Evolutionary conservation across 2,113 vertebrate genomes (phyloP).

Genomic region (Tetraodon nigroviridis): DNA sequence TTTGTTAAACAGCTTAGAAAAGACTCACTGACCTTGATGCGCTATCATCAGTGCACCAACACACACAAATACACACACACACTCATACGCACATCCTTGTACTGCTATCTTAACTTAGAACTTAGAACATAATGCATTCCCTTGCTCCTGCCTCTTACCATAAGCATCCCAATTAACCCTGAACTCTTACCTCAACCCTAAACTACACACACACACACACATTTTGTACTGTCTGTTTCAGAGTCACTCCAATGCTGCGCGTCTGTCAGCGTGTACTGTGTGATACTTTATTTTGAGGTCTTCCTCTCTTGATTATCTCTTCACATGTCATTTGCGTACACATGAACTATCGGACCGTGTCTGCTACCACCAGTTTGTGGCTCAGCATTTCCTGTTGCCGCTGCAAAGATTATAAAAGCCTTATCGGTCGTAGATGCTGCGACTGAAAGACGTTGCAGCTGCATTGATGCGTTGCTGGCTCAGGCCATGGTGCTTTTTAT

Average conservation of each 20-base stretch:
- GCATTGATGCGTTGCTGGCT: too few species aligned
- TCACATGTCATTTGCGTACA: not conserved
- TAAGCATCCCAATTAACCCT: too few species aligned
- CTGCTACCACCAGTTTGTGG: conserved; percentile 23
- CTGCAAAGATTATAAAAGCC: conserved; percentile 9
- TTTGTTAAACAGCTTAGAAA: conserved; percentile 59
- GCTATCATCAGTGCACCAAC: conserved; percentile 6
- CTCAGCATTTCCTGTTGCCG: conserved; percentile 44
- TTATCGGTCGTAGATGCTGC: not conserved
- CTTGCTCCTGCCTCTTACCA: too few species aligned
- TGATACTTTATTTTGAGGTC: not conserved
- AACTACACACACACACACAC: not conserved
- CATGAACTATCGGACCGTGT: not conserved
- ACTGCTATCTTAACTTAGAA: too few species aligned
- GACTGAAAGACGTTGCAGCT: too few species aligned
- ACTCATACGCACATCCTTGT: too few species aligned
- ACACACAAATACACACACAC: not conserved
- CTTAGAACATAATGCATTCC: too few species aligned
- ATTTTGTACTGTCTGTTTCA: not conserved
- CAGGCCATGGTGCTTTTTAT: too few species aligned
- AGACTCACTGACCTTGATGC: conserved; percentile 36
- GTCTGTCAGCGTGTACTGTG: not conserved
- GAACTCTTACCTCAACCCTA: too few species aligned
- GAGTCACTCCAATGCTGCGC: not conserved
- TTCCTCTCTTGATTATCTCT: not conserved